phyloP scores from a whole-genome alignment of 2,888 invertebrate genomes.

The Piscicola geometra region DNA sequence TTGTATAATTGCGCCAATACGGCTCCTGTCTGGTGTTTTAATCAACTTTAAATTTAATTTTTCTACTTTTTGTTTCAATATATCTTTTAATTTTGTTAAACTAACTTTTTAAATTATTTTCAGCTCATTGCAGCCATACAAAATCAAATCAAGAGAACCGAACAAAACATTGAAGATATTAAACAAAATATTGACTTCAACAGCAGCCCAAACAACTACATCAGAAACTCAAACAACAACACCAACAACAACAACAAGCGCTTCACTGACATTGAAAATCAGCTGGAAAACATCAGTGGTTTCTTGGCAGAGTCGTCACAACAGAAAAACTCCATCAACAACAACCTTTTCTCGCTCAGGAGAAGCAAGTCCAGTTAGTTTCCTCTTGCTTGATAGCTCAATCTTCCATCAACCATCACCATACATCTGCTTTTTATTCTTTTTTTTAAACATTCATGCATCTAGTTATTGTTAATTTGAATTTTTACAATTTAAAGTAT shows the following conservation, averaged over 20 bases:
- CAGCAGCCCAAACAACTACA: background rate
- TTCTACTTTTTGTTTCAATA: background rate
- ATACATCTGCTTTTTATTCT: no score
- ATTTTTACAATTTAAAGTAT: no score
- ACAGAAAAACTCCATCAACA: conserved; percentile 6
- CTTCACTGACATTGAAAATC: conserved; percentile 4
- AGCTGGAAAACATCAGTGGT: conserved; percentile 6
- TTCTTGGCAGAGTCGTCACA: background rate
- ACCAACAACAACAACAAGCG: background rate
- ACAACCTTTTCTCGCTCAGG: conserved; percentile 13
- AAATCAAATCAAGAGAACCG: background rate
- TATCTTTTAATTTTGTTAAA: background rate
- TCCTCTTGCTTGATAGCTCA: no score
- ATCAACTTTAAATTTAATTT: background rate
- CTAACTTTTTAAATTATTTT: conserved; percentile 14
- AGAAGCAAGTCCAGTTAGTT: conserved; percentile 22
- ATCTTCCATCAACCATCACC: no score
- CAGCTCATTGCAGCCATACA: background rate
- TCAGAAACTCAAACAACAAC: background rate
- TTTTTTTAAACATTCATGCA: no score
- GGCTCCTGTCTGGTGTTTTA: background rate
- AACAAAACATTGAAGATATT: background rate
- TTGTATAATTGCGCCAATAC: no score
- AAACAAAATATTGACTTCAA: background rate
- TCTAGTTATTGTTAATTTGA: no score